Base-by-base conservation (phyloP, 2,113 vertebrate genomes). In the Semnornis frantzii region DNA sequence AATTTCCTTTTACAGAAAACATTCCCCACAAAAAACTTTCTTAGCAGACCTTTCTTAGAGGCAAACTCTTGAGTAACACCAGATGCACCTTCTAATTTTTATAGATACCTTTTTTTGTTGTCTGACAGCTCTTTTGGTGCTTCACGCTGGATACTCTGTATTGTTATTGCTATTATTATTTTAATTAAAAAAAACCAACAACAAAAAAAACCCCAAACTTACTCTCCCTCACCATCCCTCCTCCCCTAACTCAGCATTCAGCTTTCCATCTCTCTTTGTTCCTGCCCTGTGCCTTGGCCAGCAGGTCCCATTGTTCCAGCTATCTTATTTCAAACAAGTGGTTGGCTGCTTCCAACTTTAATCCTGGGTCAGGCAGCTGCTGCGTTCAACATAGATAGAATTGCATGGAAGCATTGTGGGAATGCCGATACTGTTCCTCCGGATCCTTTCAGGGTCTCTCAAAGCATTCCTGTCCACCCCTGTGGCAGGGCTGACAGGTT, bases 261-360 rank as follows among this genome's bases (percentile, higher is more conserved):
- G 42, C 2, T 64, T 83, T 69, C 34, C 58, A 9, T 65, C 85
- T 71, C 20, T 63, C 74, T 57, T 87, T 3, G 15, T 8, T 62
- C 52, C 71, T 42, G 74, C 28, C 34, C 80, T 52, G 30, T 50
- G 63, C 16, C 37, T 31, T 3, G 37, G 68, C 72, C 30, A 3
- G 69, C 87, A 77, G 76, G 87, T 90, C 94, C 91, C 80, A 72
- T 94, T 88, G 94, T 90, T n/a, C 34, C 73, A 54, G 66, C 4
- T 81, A 70, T 95, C 93, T 50, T 31, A 15, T 92, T 94, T 87
- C 87, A 88, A 44, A 33, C 37, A 33, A 19, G 20, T 0, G 15
- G 3, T 65, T 52, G 82, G 13, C 74, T 79, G 93, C 85, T 82
- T 44, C 80, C 89, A 88, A 39, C 64, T 72, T 90, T 95, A 60